These are phyloP conservation scores for Platygyra sinensis DNA, from an alignment of 64 coral and sea anemone genomes.

Conservation along the genomic window DNA sequence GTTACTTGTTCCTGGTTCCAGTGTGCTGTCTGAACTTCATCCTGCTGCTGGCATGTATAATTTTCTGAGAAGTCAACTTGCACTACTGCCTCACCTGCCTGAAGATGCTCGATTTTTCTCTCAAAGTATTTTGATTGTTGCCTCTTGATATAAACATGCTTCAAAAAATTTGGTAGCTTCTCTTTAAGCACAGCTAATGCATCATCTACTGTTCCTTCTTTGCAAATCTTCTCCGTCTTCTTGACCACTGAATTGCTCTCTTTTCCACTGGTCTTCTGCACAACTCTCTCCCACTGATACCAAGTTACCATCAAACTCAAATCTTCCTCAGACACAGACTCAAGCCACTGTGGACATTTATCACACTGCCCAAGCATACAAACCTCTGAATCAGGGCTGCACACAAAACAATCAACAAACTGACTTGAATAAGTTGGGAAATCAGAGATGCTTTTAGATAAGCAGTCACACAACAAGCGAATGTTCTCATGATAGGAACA, in stretches of 20 bases:
- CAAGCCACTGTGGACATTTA: conserved; percentile 30
- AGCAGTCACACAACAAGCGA: conserved; percentile 58
- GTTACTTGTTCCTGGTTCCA: conserved; percentile 23
- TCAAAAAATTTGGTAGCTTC: neutral
- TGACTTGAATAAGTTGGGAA: conserved; percentile 57
- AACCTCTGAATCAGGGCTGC: conserved; percentile 37
- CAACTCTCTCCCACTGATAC: conserved; percentile 1
- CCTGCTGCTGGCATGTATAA: conserved; percentile 14
- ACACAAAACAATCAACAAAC: conserved; percentile 75
- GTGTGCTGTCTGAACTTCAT: conserved; percentile 12
- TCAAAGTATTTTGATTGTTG: conserved; percentile 17
- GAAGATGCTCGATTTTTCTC: neutral
- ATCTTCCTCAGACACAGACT: conserved; percentile 23
- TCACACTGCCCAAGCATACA: conserved; percentile 73
- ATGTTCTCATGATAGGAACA: conserved; percentile 79
- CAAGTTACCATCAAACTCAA: neutral
- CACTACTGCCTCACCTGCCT: neutral
- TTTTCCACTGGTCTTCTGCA: neutral
- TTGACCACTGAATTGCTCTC: neutral
- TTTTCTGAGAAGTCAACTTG: conserved; percentile 26
- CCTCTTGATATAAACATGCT: conserved; percentile 21
- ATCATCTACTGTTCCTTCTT: neutral
- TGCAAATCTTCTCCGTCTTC: conserved; percentile 5
- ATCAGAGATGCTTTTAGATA: conserved; percentile 60
- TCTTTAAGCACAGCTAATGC: neutral